phyloP scores from a whole-genome alignment of 2,113 vertebrate genomes.

The Todiramphus chloris region DNA sequence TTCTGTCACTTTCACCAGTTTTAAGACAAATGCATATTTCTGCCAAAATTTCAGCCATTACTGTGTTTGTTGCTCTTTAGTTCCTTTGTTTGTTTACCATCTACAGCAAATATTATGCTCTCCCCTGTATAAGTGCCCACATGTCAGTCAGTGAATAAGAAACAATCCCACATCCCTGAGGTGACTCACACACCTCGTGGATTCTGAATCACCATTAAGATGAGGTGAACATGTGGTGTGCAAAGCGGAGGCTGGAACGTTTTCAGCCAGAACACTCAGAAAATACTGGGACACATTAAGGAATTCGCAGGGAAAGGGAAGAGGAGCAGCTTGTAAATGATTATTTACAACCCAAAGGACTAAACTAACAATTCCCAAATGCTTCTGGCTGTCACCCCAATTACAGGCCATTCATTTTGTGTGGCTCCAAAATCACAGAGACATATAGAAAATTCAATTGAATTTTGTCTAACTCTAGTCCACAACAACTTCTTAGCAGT shows the following conservation, averaged over 20 bases:
- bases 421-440: not conserved
- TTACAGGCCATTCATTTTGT: not conserved
- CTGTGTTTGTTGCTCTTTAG: not conserved
- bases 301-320: not conserved
- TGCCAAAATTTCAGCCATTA: not conserved
- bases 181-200: slow-evolving; percentile 61
- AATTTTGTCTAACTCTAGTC: not conserved
- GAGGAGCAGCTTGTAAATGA: not conserved
- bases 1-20: not conserved
- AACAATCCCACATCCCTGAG: slow-evolving; percentile 44
- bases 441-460: not conserved
- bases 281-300: not conserved
- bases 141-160: slow-evolving; percentile 8
- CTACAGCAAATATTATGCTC: not conserved
- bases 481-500: not conserved
- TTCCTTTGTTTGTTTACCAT: not conserved
- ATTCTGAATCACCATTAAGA: slow-evolving; percentile 42
- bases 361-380: not conserved
- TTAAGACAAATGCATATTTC: not conserved
- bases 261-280: slow-evolving; percentile 42
- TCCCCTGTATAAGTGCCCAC: not conserved
- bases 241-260: not conserved
- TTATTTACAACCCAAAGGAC: not conserved
- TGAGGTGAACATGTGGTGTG: slow-evolving; percentile 40
- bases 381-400: not conserved